Evolutionary conservation across 2,113 vertebrate species (phyloP), one percentile per base, ranked within the genome.

Genomic region (Lasiurus borealis): DNA sequence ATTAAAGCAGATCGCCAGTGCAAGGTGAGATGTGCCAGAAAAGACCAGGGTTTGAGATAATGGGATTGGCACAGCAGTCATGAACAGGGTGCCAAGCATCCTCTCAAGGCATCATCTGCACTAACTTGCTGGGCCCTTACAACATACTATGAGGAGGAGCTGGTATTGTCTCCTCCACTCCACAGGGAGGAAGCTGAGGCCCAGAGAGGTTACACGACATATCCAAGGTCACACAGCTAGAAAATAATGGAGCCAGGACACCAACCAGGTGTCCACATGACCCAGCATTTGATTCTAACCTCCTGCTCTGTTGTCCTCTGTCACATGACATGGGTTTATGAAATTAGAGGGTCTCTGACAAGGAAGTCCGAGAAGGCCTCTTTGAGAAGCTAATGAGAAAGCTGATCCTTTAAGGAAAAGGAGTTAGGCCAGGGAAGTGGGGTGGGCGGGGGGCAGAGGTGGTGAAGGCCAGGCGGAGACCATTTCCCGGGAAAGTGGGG

Each of bases 61-160:
- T 0, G 25, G 29, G 19, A 8, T 25, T 46, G 6, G 6, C 3
- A 3, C 6, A 2, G 27, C 69, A 1, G 7, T 52, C 18, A 1
- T 21, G 14, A 75, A 25, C 19, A 29, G 54, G 36, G 18, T 21
- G 40, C 72, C 25, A 48, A 16, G 8, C 72, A 3, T 4, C 27
- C 19, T 66, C 62, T 54, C 1, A 2, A 46, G 12, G 50, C 23
- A 4, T 16, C 9, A 16, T 23, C 4, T 13, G 10, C 13, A 3
- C 62, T 52, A 23, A 44, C 9, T 14, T 31, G 25, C 25, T 6
- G 48, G 29, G n/a, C 34, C 68, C 27, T 66, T 36, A 27, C 8
- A 5, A 27, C 27, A 10, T 2, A 25, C 59, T 19, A 4, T 2
- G 52, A 27, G 3, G 25, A 18, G 69, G 54, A 59, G 76, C 69